phyloP scores from a whole-genome alignment of 2,113 vertebrate genomes.

The Hystrix cristata region DNA sequence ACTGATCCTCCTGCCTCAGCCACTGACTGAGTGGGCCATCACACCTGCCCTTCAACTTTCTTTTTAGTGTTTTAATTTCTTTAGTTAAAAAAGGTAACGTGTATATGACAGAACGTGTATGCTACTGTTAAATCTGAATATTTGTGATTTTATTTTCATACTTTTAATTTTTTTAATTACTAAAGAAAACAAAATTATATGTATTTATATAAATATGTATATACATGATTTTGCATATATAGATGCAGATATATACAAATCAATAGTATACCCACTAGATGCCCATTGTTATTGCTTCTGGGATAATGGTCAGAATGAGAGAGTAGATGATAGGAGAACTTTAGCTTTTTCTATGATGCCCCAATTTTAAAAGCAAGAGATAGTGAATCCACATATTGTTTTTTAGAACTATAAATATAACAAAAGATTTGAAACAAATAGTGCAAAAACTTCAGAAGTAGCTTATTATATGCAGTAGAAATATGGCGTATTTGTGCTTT shows the following conservation, averaged over 20 bases:
- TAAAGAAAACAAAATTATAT: neutral
- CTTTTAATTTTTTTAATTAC: neutral
- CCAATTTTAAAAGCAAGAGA: constrained; percentile 9
- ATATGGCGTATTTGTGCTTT: neutral
- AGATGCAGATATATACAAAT: neutral
- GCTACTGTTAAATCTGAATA: neutral
- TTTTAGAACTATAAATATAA: neutral
- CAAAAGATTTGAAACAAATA: neutral
- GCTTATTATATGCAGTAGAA: neutral
- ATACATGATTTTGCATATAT: neutral
- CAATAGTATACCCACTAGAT: neutral
- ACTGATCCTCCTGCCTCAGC: neutral
- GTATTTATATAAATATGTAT: neutral
- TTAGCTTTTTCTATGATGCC: neutral
- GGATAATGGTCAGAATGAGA: neutral
- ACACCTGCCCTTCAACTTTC: neutral
- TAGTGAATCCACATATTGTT: neutral
- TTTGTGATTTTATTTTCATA: neutral
- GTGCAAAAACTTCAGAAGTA: neutral
- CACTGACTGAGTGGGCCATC: neutral
- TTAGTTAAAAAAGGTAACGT: neutral
- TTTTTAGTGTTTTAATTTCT: neutral
- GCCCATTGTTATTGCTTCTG: neutral
- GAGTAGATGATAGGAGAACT: neutral
- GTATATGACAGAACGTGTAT: neutral